These are phyloP conservation scores for Semaprochilodus insignis DNA, from an alignment of 2,797 vertebrate genomes.

Conservation along the genomic window DNA sequence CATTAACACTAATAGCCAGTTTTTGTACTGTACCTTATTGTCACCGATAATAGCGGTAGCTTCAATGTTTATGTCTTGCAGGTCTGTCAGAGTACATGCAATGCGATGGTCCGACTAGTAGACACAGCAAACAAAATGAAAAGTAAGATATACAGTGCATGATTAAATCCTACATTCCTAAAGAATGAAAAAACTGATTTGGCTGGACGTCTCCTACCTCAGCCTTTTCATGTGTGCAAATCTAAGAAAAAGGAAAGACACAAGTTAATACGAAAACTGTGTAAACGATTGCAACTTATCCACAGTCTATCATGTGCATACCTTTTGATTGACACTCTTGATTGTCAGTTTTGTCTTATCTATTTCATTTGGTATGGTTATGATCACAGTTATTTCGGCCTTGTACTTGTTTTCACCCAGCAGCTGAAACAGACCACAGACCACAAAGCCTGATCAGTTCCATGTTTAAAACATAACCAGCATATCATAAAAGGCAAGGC, in stretches of 20 bases:
- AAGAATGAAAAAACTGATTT: not conserved
- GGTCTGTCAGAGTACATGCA: conserved; percentile 47
- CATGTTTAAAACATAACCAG: not conserved
- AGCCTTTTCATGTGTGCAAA: not conserved
- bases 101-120: not conserved
- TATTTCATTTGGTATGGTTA: conserved; percentile 41
- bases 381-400: conserved; percentile 45
- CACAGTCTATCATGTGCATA: conserved; percentile 10
- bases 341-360: conserved; percentile 25
- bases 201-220: conserved; percentile 34
- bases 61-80: conserved; percentile 50
- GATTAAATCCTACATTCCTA: not conserved
- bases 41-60: conserved; percentile 29
- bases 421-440: conserved; percentile 55
- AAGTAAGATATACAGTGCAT: not conserved
- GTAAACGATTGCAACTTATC: not conserved
- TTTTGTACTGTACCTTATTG: conserved; percentile 54
- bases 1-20: not conserved
- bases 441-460: not conserved
- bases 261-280: not conserved
- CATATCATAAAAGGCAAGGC: not conserved
- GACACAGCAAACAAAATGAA: conserved; percentile 21
- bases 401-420: conserved; percentile 61
- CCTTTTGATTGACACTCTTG: conserved; percentile 35
- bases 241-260: conserved; percentile 33